A percentile compares a stretch with the other conserved stretches of the same genome.
phyloP scores from a whole-genome alignment of 2,113 vertebrate species.

The Phalacrocorax brasilianus region DNA sequence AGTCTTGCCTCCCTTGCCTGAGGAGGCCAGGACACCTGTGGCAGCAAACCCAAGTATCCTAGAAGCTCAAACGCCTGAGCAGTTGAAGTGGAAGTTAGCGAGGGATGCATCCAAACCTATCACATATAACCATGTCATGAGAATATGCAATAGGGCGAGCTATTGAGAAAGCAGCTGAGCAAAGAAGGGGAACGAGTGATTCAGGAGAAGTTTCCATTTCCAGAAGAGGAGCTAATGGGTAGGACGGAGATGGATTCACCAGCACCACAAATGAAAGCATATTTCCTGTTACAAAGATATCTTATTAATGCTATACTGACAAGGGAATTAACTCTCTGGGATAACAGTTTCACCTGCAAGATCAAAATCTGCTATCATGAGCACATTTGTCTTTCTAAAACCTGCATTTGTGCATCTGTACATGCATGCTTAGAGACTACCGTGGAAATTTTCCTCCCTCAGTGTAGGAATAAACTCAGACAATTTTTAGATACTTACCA shows the following conservation, averaged over 20 bases:
- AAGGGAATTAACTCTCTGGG: neutral
- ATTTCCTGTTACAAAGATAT: constrained; percentile 2
- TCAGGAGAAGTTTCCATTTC: neutral
- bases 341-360: neutral
- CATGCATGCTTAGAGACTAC: neutral
- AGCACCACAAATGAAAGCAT: neutral
- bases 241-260: neutral
- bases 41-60: neutral
- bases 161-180: neutral
- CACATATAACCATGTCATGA: too few species aligned
- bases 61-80: neutral
- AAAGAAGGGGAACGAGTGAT: neutral
- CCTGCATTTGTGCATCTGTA: neutral
- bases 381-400: neutral
- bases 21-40: neutral
- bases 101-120: neutral
- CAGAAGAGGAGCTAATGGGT: neutral
- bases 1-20: neutral
- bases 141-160: neutral
- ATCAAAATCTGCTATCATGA: neutral
- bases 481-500: constrained; percentile 70
- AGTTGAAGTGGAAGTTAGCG: neutral
- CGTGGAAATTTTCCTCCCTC: neutral
- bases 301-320: neutral
- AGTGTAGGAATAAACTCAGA: constrained; percentile 23